Conservation (phyloP, 2,113 vertebrate genomes). For the Tichodroma muraria region DNA sequence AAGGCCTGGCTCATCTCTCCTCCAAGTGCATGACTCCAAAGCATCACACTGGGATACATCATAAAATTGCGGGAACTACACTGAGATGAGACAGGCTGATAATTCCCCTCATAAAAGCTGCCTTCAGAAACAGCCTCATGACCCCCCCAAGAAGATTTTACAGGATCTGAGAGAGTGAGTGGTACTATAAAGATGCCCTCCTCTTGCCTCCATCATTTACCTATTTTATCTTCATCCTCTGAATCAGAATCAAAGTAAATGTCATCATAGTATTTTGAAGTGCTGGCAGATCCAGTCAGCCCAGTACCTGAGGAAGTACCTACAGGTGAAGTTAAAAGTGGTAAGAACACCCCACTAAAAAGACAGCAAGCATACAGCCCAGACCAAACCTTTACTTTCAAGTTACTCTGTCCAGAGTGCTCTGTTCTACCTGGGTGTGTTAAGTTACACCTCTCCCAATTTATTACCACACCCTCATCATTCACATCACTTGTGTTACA, state of each 20-base stretch:
- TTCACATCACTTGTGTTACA: background rate
- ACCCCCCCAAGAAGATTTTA: background rate
- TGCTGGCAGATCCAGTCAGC: background rate
- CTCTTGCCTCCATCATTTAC: constrained; percentile 22
- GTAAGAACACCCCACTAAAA: background rate
- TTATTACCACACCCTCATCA: background rate
- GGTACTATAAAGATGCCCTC: background rate
- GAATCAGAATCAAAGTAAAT: constrained; percentile 94
- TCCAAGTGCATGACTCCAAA: background rate
- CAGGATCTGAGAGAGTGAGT: background rate
- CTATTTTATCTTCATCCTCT: constrained; percentile 82
- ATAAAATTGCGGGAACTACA: background rate
- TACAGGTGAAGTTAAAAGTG: constrained; percentile 1
- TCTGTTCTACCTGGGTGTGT: background rate
- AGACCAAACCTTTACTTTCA: background rate
- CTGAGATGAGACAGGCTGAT: background rate
- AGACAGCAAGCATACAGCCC: background rate
- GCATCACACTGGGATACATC: background rate
- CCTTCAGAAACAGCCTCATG: background rate
- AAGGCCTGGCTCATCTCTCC: background rate
- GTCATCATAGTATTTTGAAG: constrained; percentile 78
- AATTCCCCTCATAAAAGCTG: background rate
- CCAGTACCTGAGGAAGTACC: constrained; percentile 59
- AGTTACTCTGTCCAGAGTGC: background rate
- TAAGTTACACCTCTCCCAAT: background rate